phyloP scores from a whole-genome alignment of 2,113 vertebrate genomes.

The Rynchops niger region DNA sequence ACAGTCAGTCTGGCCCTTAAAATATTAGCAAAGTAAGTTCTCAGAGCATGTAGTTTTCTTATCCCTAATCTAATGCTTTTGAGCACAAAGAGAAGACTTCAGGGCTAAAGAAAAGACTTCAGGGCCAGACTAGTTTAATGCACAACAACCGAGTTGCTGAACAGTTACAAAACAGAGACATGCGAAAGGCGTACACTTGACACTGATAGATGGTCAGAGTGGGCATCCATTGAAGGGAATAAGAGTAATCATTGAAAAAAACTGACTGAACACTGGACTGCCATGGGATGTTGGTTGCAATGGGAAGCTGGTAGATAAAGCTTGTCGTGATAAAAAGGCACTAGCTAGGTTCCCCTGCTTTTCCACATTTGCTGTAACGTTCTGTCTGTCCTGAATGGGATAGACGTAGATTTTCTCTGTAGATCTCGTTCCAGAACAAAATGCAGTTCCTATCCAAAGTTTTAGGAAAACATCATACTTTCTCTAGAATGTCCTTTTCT shows the following conservation, averaged over 20 bases:
- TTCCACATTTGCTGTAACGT: not conserved
- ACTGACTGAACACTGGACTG: not conserved
- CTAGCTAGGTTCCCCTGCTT: not conserved
- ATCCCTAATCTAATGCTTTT: not conserved
- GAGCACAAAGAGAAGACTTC: not conserved
- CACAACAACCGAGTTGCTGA: not conserved
- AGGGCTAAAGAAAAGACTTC: not conserved
- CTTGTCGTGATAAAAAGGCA: not conserved
- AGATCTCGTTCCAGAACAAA: not conserved
- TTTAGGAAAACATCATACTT: not conserved
- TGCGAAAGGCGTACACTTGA: accelerated
- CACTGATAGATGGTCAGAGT: not conserved
- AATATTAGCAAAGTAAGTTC: not conserved
- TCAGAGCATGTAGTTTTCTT: not conserved
- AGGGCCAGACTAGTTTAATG: not conserved
- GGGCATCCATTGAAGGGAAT: not conserved
- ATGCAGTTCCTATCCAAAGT: not conserved
- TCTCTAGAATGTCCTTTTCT: not conserved
- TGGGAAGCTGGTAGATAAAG: not conserved
- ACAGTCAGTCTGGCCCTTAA: not conserved
- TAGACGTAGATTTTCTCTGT: not conserved
- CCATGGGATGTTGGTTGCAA: not conserved
- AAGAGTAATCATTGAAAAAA: not conserved
- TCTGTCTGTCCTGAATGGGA: not conserved
- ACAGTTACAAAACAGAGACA: not conserved